A percentile compares a stretch with the other conserved stretches of the same genome.
Conservation (phyloP, 1,140 invertebrate genomes). For the Orius laevigatus region DNA sequence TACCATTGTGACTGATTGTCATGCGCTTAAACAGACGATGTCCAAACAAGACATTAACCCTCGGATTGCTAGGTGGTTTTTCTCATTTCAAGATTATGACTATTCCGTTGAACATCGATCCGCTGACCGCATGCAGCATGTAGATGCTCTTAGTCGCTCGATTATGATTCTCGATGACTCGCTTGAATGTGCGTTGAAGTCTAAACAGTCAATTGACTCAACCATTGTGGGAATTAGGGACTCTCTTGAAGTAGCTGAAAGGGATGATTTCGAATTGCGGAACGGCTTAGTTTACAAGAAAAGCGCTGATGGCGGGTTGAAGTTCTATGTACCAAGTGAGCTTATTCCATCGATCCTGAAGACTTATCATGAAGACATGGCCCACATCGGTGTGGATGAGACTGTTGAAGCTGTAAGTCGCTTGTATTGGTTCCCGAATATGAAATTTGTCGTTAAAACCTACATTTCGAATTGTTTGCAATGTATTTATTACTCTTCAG, state of each 20-base stretch:
- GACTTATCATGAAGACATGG: constrained; percentile 23
- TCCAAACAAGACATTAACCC: constrained; percentile 21
- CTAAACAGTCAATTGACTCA: constrained; percentile 8
- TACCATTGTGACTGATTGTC: constrained; percentile 22
- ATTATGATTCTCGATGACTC: constrained; percentile 18
- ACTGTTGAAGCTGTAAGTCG: constrained; percentile 23
- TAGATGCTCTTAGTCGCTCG: constrained; percentile 14
- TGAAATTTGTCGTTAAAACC: constrained; percentile 24
- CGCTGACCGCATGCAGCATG: constrained; percentile 5
- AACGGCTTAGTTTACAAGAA: constrained; percentile 15
- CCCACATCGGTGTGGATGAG: constrained; percentile 27
- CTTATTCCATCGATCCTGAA: constrained; percentile 23
- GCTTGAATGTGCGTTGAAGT: constrained; percentile 14
- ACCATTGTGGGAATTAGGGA: constrained; percentile 11
- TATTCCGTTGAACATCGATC: constrained; percentile 15
- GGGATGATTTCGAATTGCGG: constrained; percentile 2
- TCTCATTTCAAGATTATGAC: constrained; percentile 22
- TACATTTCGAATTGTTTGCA: constrained; percentile 24
- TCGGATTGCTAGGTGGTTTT: constrained; percentile 20
- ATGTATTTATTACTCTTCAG: constrained; percentile 25
- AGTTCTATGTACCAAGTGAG: constrained; percentile 19
- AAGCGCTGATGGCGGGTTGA: constrained; percentile 8
- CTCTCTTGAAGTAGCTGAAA: constrained; percentile 1
- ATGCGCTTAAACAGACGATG: constrained; percentile 23
- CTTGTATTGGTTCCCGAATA: constrained; percentile 26